A percentile compares a stretch with the other conserved stretches of the same genome.
Evolutionary conservation across 2,797 vertebrate species (phyloP).

Genomic region (Crotalus adamanteus): DNA sequence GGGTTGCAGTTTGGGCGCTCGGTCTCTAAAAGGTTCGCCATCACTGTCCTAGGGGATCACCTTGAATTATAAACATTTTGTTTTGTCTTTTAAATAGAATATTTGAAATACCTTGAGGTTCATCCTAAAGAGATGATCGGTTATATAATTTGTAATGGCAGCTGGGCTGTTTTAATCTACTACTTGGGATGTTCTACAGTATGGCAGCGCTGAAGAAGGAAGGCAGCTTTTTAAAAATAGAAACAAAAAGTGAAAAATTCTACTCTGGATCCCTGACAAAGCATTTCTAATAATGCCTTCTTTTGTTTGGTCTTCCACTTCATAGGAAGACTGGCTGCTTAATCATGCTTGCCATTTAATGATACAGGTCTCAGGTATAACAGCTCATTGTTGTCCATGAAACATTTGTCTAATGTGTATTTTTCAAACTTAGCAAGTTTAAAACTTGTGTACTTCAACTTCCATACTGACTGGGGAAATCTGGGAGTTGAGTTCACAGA

Average conservation of each 20-base stretch:
- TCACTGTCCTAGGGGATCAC: not conserved
- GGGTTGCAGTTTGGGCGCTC: no score
- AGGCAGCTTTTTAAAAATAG: not conserved
- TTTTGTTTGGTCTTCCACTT: not conserved
- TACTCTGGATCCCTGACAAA: not conserved
- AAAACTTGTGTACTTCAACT: not conserved
- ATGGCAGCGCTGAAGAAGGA: not conserved
- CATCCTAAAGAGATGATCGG: not conserved
- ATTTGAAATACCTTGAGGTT: not conserved
- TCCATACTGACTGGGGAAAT: not conserved
- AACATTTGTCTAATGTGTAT: not conserved
- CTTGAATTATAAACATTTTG: constrained; percentile 14
- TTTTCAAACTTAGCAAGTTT: not conserved
- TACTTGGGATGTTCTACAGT: not conserved
- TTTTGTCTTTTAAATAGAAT: not conserved
- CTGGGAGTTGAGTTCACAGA: not conserved
- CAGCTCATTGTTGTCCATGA: not conserved
- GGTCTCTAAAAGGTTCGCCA: no score
- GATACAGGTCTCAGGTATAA: not conserved
- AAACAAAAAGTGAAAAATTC: not conserved
- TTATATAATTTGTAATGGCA: not conserved
- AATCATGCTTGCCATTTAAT: not conserved
- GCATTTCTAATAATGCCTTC: not conserved
- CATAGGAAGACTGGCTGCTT: not conserved
- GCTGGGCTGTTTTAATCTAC: not conserved